Evolutionary conservation across 2,888 invertebrate species (phyloP).

Genomic region (Pristionchus arcanus): DNA sequence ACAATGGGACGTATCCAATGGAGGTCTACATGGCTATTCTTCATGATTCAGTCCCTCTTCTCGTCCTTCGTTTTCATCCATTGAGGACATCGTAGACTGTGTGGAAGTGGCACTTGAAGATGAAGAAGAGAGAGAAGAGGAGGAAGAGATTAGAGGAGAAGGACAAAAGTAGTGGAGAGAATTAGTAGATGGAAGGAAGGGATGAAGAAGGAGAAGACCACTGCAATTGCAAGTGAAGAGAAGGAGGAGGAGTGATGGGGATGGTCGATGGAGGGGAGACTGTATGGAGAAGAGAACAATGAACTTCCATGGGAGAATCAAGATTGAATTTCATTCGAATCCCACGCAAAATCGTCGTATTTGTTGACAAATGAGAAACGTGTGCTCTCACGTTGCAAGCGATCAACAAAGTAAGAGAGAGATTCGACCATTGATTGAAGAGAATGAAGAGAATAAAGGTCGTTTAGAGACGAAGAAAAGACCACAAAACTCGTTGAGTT

Average conservation of each 20-base stretch:
- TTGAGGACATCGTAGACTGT: neutral
- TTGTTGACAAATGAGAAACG: constrained; percentile 15
- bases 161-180: constrained; percentile 9
- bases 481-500: neutral
- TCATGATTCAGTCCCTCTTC: neutral
- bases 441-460: neutral
- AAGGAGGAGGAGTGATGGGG: neutral
- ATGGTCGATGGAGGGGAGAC: neutral
- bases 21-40: neutral
- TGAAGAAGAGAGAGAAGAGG: neutral
- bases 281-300: neutral
- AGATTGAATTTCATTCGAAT: neutral
- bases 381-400: neutral
- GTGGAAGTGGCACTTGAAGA: constrained; percentile 32
- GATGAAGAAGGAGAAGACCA: neutral
- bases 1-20: no score
- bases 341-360: neutral
- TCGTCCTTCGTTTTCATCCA: neutral
- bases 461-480: neutral
- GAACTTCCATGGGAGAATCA: neutral
- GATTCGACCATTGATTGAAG: neutral
- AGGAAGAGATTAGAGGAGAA: constrained; percentile 9
- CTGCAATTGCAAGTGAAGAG: constrained; percentile 2
- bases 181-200: constrained; percentile 32
- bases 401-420: neutral